These are phyloP conservation scores for Xenentodon cancila DNA, from an alignment of 2,797 vertebrate genomes.

Conservation along the genomic window DNA sequence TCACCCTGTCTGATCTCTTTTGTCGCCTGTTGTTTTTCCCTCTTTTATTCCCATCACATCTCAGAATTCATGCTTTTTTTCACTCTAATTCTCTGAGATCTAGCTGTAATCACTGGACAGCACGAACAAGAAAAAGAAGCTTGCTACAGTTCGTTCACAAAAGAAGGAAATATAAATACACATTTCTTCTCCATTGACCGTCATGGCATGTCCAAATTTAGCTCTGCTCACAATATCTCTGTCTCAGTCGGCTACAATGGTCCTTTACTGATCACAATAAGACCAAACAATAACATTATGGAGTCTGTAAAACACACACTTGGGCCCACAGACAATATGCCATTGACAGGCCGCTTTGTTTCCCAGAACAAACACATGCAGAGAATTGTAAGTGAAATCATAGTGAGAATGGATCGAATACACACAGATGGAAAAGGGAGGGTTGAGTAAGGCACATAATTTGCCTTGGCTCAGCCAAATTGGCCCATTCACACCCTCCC, in stretches of 20 bases:
- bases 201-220: slow-evolving; percentile 66
- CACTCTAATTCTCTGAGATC: slow-evolving; percentile 29
- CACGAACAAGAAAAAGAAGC: slow-evolving; percentile 36
- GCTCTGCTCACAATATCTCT: slow-evolving; percentile 65
- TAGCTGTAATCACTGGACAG: slow-evolving; percentile 30
- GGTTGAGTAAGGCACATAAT: slow-evolving; percentile 53
- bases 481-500: slow-evolving; percentile 55
- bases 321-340: slow-evolving; percentile 63
- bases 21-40: slow-evolving; percentile 18
- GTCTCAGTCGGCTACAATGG: slow-evolving; percentile 62
- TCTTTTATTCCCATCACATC: slow-evolving; percentile 24
- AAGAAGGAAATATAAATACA: slow-evolving; percentile 72
- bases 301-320: slow-evolving; percentile 56
- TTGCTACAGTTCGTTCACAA: slow-evolving; percentile 51
- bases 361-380: slow-evolving; percentile 65
- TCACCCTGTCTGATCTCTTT: slow-evolving; percentile 39
- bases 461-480: slow-evolving; percentile 56
- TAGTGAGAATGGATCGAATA: slow-evolving; percentile 61
- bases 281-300: slow-evolving; percentile 70
- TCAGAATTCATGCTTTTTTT: slow-evolving; percentile 23
- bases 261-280: slow-evolving; percentile 70
- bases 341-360: slow-evolving; percentile 75
- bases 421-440: slow-evolving; percentile 41
- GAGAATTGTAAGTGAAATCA: slow-evolving; percentile 72
- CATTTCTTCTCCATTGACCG: slow-evolving; percentile 61